These are phyloP conservation scores for Oedothorax gibbosus DNA, from an alignment of 1,140 invertebrate species.

Conservation along the genomic window DNA sequence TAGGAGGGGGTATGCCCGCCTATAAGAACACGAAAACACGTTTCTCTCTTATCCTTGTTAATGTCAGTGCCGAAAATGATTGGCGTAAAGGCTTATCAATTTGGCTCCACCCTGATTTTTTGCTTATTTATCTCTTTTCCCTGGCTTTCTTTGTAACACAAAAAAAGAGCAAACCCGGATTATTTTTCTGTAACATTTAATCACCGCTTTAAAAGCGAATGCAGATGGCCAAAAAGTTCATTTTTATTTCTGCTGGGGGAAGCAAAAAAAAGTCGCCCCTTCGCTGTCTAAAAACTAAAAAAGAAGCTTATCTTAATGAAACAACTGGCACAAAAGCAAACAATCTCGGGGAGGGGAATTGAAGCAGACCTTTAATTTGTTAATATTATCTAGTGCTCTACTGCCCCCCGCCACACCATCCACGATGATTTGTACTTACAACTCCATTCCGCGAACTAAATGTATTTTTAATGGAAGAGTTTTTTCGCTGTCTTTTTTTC, in stretches of 20 bases:
- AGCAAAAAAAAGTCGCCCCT: not conserved
- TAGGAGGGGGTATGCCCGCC: constrained; percentile 18
- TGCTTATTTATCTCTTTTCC: constrained; percentile 9
- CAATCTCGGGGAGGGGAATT: constrained; percentile 1
- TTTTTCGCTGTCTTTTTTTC: constrained; percentile 17
- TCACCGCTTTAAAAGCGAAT: constrained; percentile 58
- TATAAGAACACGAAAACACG: constrained; percentile 45
- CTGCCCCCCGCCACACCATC: constrained; percentile 16
- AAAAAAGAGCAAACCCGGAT: constrained; percentile 47
- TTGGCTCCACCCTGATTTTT: constrained; percentile 54
- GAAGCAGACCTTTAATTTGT: constrained; percentile 56
- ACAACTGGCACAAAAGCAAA: constrained; percentile 57
- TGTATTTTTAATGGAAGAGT: constrained; percentile 59
- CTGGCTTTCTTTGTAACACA: constrained; percentile 27
- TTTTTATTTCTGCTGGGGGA: constrained; percentile 42
- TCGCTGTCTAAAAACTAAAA: constrained; percentile 25
- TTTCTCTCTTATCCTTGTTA: constrained; percentile 53
- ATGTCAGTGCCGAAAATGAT: constrained; percentile 55
- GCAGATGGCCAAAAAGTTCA: constrained; percentile 53
- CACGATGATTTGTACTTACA: constrained; percentile 56
- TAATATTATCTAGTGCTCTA: constrained; percentile 59
- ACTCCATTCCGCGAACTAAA: constrained; percentile 52
- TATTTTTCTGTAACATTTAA: constrained; percentile 61
- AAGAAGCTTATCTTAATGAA: constrained; percentile 60
- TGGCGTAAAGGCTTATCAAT: constrained; percentile 61